Percentiles rank a stretch among this genome's conserved stretches.
Conservation (phyloP, 2,888 invertebrate species). For the Dorcus parallelipipedus region DNA sequence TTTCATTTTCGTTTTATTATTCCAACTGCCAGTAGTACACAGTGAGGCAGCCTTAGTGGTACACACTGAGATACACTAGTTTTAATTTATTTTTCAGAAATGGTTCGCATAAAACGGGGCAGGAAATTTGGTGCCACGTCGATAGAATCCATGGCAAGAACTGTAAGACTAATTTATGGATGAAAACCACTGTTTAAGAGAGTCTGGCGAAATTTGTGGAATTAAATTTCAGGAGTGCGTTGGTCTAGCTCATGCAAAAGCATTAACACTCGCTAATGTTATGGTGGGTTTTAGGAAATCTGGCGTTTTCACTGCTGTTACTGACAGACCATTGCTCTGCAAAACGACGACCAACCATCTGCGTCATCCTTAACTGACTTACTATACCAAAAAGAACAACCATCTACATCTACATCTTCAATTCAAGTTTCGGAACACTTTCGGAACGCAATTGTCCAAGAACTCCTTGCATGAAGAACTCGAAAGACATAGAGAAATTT, state of each 20-base stretch:
- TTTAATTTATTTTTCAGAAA: neutral
- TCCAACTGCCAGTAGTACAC: neutral
- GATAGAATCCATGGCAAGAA: conserved; percentile 1
- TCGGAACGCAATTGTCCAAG: neutral
- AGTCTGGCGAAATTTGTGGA: conserved; percentile 1
- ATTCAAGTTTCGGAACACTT: neutral
- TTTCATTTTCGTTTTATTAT: neutral
- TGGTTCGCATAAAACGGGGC: neutral
- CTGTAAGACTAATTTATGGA: conserved; percentile 6
- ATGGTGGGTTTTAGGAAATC: conserved; percentile 19
- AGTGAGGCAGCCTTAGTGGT: neutral
- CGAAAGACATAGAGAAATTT: neutral
- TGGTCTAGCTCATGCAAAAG: conserved; percentile 19
- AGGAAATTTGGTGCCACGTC: neutral
- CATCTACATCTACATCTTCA: neutral
- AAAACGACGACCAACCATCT: neutral
- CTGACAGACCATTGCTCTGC: conserved; percentile 16
- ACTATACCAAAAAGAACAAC: neutral
- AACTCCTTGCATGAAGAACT: neutral
- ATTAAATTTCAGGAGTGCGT: conserved; percentile 19
- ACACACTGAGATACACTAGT: neutral
- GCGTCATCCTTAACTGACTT: neutral
- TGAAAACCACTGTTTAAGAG: conserved; percentile 9
- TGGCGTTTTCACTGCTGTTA: conserved; percentile 23
- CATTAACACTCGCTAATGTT: conserved; percentile 23